Percentiles rank a stretch among this genome's conserved stretches.
These are phyloP conservation scores for Paramormyrops kingsleyae DNA, from an alignment of 2,113 vertebrate genomes.

Conservation along the genomic window DNA sequence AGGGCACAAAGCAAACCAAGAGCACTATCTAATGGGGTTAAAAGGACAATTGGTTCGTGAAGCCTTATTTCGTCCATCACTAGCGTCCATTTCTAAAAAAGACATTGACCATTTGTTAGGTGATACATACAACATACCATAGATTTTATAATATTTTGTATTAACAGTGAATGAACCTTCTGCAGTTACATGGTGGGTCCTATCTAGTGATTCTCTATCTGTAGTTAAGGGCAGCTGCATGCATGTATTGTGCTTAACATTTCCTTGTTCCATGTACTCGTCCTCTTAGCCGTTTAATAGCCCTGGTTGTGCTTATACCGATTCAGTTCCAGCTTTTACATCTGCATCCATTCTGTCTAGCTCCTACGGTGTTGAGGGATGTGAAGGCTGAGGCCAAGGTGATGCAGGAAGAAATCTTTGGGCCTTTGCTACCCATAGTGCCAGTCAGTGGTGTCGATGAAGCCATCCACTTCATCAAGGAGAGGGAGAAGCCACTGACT, in stretches of 20 bases:
- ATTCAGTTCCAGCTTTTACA: not conserved
- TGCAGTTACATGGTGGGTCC: not conserved
- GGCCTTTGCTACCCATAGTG: slow-evolving; percentile 83
- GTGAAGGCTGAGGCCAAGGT: slow-evolving; percentile 74
- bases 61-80: not conserved
- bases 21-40: not conserved
- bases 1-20: not conserved
- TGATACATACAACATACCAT: not conserved
- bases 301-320: not conserved
- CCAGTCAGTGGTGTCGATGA: slow-evolving; percentile 61
- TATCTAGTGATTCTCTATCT: not conserved
- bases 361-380: slow-evolving; percentile 75
- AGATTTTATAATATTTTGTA: not conserved
- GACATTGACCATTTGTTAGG: not conserved
- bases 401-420: slow-evolving; percentile 97
- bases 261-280: not conserved
- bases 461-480: slow-evolving; percentile 83
- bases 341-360: slow-evolving; percentile 44
- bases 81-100: not conserved
- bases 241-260: not conserved
- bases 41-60: not conserved
- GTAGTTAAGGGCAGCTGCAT: not conserved
- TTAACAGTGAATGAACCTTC: not conserved
- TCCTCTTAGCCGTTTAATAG: not conserved
- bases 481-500: slow-evolving; percentile 81